Base-by-base conservation (phyloP, 2,888 invertebrate genomes). In the Drosophila formosana region DNA sequence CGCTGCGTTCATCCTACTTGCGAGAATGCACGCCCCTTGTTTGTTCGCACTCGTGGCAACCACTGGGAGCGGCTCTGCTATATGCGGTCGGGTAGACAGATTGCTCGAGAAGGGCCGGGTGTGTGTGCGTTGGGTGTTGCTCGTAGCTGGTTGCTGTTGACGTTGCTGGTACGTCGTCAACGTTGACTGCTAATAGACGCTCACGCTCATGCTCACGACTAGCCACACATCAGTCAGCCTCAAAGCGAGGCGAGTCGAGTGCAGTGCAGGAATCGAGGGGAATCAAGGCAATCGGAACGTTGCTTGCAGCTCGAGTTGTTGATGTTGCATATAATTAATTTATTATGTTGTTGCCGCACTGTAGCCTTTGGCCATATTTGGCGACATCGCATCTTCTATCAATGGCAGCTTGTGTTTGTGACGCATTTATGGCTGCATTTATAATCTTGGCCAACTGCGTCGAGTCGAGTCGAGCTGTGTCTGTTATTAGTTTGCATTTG, bases 261-360 rank as follows among this genome's bases (percentile, higher is more conserved):
- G 2, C n/a, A 6, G 39, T 39, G 39, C 13, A 13, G 13, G 52
- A 11, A 8, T 13, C 5, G 18, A 41, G 41, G 37, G 51, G 34
- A 67, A 57, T 34, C 34, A 11, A 9, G 34, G 9, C 18, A 18
- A 34, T 52, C 43, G 64, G 43, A 50, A 51, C 26, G 26, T 56
- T 30, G 32, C 52, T 60, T 39, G 64, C 39, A 64, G 58, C 62
- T 68, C 57, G 64, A 56, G 76, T 68, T 77, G 76, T 75, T 84
- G 88, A 86, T 86, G 88, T 86, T 88, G 88, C 88, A 88, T 88
- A 84, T 86, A 86, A 86, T 86, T 86, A 86, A 86, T 88, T 86
- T 86, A 86, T 86, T 86, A 86, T 80, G 86, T 82, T 82, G 86
- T 84, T 80, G 80, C 84, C 80, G 73, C 75, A 72, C 73, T 57